Conservation (phyloP, 2,113 vertebrate genomes). For the Malurus elegans region DNA sequence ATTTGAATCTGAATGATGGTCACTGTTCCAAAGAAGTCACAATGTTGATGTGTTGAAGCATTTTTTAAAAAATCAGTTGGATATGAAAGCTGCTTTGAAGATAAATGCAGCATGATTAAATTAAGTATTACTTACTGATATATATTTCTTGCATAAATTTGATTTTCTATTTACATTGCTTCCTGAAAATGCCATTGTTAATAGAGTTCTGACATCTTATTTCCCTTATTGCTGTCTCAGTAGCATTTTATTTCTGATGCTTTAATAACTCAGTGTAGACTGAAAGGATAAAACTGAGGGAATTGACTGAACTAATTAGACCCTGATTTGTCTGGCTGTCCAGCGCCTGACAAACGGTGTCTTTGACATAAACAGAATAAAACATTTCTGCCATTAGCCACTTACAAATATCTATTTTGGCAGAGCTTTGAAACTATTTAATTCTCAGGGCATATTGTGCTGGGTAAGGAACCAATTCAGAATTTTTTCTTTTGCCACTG, state of each 20-base stretch:
- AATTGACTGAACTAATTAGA: slow-evolving; percentile 71
- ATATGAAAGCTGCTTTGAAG: slow-evolving; percentile 42
- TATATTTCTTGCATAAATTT: slow-evolving; percentile 60
- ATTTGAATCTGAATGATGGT: slow-evolving; percentile 33
- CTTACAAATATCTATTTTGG: slow-evolving; percentile 51
- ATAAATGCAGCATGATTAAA: slow-evolving; percentile 37
- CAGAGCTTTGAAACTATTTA: slow-evolving; percentile 14
- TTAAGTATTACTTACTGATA: slow-evolving; percentile 53
- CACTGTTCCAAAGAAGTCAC: not conserved
- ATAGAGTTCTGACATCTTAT: slow-evolving; percentile 69
- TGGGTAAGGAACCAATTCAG: slow-evolving; percentile 13
- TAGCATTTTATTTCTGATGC: slow-evolving; percentile 61
- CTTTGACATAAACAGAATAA: slow-evolving; percentile 59
- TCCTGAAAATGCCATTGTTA: slow-evolving; percentile 58
- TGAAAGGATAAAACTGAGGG: slow-evolving; percentile 62
- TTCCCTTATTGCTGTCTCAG: slow-evolving; percentile 59
- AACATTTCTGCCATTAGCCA: slow-evolving; percentile 46
- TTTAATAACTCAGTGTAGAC: slow-evolving; percentile 64
- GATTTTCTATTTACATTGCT: slow-evolving; percentile 55
- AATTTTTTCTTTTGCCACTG: not conserved
- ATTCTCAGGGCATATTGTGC: slow-evolving; percentile 14
- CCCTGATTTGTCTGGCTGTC: slow-evolving; percentile 64
- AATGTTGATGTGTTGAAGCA: not conserved
- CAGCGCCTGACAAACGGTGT: slow-evolving; percentile 38
- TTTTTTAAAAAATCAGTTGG: not conserved